These are phyloP conservation scores for Bubalus kerabau DNA, from an alignment of 2,113 vertebrate species.

Conservation along the genomic window DNA sequence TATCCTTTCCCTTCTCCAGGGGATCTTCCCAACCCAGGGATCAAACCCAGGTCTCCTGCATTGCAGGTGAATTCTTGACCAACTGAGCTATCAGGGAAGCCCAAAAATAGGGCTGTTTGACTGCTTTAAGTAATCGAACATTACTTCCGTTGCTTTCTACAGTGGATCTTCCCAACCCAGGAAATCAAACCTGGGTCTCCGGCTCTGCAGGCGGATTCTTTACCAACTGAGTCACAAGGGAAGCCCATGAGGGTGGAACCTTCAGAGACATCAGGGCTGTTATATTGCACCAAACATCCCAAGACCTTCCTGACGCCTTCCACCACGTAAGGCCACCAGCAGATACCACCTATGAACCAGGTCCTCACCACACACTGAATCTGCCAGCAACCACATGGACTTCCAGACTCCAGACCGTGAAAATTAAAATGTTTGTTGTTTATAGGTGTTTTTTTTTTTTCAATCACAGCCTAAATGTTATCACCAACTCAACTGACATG, in stretches of 20 bases:
- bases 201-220: rapidly evolving
- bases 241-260: not conserved
- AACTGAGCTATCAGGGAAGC: not conserved
- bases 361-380: not conserved
- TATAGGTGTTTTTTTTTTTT: no score
- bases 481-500: no score
- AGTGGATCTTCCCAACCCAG: not conserved
- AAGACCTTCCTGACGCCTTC: no score
- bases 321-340: rapidly evolving
- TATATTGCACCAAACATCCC: not conserved
- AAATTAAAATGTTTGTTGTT: not conserved
- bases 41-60: not conserved
- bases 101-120: not conserved
- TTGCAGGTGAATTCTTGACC: not conserved
- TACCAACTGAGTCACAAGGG: not conserved
- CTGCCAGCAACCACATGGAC: rapidly evolving
- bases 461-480: no score
- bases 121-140: not conserved
- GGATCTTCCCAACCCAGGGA: not conserved
- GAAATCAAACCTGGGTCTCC: not conserved
- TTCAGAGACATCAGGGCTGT: rapidly evolving
- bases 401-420: not conserved
- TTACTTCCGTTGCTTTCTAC: not conserved
- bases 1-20: not conserved
- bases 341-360: rapidly evolving